Evolutionary conservation across 2,113 vertebrate genomes (phyloP).

Genomic region (Antigone vipio): DNA sequence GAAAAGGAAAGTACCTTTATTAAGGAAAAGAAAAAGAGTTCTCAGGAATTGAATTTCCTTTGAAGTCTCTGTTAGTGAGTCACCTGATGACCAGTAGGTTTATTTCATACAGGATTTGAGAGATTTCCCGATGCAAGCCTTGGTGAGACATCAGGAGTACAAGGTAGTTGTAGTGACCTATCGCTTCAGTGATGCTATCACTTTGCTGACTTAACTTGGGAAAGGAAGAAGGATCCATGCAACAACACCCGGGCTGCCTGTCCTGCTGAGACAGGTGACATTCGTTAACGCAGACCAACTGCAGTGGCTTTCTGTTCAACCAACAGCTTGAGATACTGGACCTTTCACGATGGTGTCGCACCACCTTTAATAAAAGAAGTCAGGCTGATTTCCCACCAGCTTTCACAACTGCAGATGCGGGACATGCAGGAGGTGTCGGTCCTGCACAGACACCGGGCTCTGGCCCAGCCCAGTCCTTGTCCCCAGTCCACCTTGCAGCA

Average conservation of each 20-base stretch:
- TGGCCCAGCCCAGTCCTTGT: neutral
- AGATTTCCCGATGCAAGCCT: neutral
- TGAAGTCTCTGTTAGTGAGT: neutral
- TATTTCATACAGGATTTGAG: neutral
- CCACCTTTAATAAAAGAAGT: neutral
- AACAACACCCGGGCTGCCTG: accelerated
- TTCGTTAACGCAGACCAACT: accelerated
- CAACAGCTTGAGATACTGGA: neutral
- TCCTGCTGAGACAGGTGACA: neutral
- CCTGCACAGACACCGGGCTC: neutral
- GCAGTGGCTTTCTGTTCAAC: neutral
- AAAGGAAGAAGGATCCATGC: neutral
- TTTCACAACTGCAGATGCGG: neutral
- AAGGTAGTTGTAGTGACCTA: neutral
- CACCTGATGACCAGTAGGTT: neutral
- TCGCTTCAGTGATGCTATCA: neutral
- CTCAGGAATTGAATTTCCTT: neutral
- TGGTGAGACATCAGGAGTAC: neutral
- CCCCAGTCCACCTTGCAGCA: neutral
- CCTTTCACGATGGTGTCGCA: accelerated
- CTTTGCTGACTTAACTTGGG: neutral
- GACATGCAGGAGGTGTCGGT: neutral
- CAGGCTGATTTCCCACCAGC: neutral
- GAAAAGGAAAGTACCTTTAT: slow-evolving; percentile 32
- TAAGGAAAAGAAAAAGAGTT: neutral